phyloP scores from a whole-genome alignment of 2,113 vertebrate genomes.

The Poecile atricapillus region DNA sequence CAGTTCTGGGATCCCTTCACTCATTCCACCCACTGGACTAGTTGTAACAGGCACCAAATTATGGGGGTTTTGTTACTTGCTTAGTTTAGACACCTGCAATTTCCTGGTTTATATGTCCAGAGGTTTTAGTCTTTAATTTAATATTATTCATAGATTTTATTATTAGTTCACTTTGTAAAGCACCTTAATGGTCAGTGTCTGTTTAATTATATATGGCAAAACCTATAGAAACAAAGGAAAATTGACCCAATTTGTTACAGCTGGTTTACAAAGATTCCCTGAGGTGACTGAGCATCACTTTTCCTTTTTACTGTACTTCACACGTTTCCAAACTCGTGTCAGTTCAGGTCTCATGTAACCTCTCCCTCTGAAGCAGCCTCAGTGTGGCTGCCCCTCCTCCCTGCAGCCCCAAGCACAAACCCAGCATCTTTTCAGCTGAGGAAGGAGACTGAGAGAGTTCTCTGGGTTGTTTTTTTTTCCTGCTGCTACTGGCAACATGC shows the following conservation, averaged over 20 bases:
- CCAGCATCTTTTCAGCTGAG: background rate
- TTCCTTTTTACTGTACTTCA: background rate
- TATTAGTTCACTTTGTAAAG: background rate
- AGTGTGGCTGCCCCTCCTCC: background rate
- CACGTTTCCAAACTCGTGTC: background rate
- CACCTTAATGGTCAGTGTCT: background rate
- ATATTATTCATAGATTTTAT: conserved; percentile 29
- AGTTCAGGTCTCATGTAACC: background rate
- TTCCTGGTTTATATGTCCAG: conserved; percentile 11
- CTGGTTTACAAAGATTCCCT: background rate
- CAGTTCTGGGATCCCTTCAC: background rate
- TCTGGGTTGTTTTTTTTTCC: background rate
- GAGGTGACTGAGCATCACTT: background rate
- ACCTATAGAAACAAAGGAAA: conserved; percentile 13
- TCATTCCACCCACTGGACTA: background rate
- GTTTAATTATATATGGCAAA: conserved; percentile 22
- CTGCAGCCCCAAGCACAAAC: background rate
- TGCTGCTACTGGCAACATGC: background rate
- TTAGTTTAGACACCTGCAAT: conserved; percentile 22
- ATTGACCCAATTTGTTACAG: background rate
- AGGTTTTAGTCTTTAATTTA: conserved; percentile 27
- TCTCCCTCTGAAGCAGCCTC: background rate
- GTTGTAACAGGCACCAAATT: background rate
- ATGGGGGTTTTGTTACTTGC: background rate
- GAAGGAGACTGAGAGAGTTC: background rate